Percentiles rank a stretch among this genome's conserved stretches.
Conservation (phyloP, 2,888 invertebrate species). For the Tinea trinotella region DNA sequence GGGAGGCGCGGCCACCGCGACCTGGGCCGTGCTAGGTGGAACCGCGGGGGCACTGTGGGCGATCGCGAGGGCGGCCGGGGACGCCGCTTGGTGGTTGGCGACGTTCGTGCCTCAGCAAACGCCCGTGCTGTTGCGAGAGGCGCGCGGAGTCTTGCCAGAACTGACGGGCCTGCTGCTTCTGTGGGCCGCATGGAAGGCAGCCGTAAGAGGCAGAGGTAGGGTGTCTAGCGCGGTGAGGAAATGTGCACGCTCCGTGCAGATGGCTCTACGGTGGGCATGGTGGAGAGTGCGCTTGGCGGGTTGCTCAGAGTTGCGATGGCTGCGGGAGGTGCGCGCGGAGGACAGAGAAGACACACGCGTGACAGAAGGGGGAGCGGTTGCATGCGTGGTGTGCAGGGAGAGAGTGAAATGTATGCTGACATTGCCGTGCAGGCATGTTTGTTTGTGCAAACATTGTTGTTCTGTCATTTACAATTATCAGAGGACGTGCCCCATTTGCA, state of each 20-base stretch:
- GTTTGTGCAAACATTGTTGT: constrained; percentile 67
- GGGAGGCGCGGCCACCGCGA: constrained; percentile 42
- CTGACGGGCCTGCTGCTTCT: background rate
- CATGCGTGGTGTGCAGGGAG: constrained; percentile 71
- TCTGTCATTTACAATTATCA: constrained; percentile 59
- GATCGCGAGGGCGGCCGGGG: constrained; percentile 29
- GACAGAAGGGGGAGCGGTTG: constrained; percentile 39
- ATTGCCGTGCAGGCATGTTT: constrained; percentile 70
- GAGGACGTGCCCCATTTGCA: constrained; percentile 67
- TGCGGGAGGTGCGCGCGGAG: constrained; percentile 32
- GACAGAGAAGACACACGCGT: constrained; percentile 47
- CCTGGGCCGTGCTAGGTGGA: constrained; percentile 42
- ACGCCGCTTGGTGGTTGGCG: constrained; percentile 52
- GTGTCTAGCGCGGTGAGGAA: background rate
- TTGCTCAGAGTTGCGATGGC: background rate
- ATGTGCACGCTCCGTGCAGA: background rate
- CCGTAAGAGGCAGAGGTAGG: background rate
- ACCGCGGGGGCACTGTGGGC: constrained; percentile 21
- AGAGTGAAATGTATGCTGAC: constrained; percentile 68
- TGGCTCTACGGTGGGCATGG: background rate
- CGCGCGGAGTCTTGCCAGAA: background rate
- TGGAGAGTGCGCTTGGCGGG: background rate
- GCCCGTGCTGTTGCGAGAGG: background rate
- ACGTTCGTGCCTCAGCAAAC: background rate
- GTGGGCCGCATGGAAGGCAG: background rate